These are phyloP conservation scores for Menidia beryllina DNA, from an alignment of 2,113 vertebrate genomes.

Conservation along the genomic window DNA sequence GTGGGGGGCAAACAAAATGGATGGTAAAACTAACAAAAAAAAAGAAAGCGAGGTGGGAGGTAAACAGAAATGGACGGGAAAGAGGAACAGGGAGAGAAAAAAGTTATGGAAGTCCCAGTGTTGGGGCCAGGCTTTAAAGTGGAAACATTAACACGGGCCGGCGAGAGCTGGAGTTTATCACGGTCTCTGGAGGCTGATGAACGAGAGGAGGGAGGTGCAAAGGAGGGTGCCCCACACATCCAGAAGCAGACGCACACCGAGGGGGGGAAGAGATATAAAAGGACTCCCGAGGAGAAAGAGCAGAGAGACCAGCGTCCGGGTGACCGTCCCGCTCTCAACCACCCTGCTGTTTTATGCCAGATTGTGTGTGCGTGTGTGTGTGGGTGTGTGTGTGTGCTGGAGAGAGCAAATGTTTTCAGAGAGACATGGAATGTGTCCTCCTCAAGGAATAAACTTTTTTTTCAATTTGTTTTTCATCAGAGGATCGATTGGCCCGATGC, in stretches of 20 bases:
- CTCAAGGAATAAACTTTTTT: too few relatives aligned
- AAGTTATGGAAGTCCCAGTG: constrained; percentile 80
- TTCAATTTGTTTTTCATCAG: constrained; percentile 3
- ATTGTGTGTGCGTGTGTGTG: background rate
- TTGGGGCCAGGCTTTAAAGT: constrained; percentile 72
- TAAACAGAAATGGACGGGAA: constrained; percentile 52
- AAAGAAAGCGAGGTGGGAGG: constrained; percentile 7
- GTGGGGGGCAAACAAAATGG: constrained; percentile 43
- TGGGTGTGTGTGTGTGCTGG: background rate
- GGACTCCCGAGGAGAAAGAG: constrained; percentile 65
- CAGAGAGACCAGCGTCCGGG: constrained; percentile 49
- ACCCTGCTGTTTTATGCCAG: constrained; percentile 8
- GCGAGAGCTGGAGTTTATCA: constrained; percentile 66
- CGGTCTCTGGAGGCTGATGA: constrained; percentile 62
- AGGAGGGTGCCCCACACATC: constrained; percentile 23
- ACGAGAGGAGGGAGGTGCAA: constrained; percentile 21
- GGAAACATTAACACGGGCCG: constrained; percentile 72
- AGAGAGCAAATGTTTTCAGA: constrained; percentile 2
- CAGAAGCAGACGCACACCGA: constrained; percentile 41
- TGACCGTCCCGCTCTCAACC: constrained; percentile 26
- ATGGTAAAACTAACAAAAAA: too few relatives aligned
- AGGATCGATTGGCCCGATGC: background rate
- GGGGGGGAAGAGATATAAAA: constrained; percentile 75
- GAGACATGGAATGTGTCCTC: background rate
- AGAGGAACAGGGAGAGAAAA: constrained; percentile 24